Conservation (phyloP, 2,888 invertebrate species). For the Phortica magna region DNA sequence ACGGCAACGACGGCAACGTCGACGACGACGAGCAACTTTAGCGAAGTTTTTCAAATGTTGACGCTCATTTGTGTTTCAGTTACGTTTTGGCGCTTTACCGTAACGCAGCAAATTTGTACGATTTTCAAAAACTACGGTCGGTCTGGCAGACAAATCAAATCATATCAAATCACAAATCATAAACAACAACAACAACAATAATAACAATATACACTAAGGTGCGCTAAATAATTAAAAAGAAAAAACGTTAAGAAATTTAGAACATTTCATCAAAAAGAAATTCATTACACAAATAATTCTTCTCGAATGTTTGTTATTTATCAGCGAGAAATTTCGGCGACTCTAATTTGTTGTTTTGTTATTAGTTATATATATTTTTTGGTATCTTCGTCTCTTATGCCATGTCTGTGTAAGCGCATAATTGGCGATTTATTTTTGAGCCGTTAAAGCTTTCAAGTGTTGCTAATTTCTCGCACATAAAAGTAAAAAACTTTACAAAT, state of each 20-base stretch:
- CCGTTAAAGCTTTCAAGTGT: slow-evolving; percentile 61
- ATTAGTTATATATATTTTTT: no score
- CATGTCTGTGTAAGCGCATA: no score
- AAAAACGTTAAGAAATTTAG: background rate
- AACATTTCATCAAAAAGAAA: slow-evolving; percentile 1
- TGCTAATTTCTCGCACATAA: slow-evolving; percentile 49
- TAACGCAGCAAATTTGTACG: slow-evolving; percentile 54
- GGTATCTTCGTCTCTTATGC: no score
- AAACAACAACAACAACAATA: slow-evolving; percentile 22
- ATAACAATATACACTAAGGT: background rate
- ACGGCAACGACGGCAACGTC: background rate
- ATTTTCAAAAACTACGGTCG: slow-evolving; percentile 46
- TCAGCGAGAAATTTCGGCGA: no score
- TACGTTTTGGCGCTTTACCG: slow-evolving; percentile 71
- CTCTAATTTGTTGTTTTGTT: no score
- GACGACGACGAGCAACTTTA: slow-evolving; percentile 40
- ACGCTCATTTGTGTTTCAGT: slow-evolving; percentile 60
- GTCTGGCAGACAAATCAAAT: no score
- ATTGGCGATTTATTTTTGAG: background rate
- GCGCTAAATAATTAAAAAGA: slow-evolving; percentile 5
- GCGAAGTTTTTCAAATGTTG: slow-evolving; percentile 25
- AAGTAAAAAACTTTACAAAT: slow-evolving; percentile 22
- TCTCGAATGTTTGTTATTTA: no score
- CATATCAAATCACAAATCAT: no score
- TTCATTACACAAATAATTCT: background rate